Percentiles rank a stretch among this genome's conserved stretches.
Evolutionary conservation across 2,113 vertebrate species (phyloP).

Genomic region (Echinops telfairi): DNA sequence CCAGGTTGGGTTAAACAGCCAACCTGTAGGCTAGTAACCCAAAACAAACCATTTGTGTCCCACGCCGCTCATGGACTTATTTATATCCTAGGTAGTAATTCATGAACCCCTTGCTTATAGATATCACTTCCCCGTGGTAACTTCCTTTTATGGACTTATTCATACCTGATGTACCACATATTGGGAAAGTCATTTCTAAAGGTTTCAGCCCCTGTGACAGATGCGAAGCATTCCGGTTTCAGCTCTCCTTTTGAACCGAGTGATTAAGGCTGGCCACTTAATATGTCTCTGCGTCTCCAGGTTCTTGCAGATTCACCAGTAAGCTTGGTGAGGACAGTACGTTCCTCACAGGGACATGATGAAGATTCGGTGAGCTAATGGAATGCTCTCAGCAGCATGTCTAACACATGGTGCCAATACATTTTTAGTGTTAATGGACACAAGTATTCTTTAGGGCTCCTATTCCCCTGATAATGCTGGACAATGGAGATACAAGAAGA

Average conservation of each 20-base stretch:
- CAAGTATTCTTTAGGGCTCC: neutral
- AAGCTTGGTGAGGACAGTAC: neutral
- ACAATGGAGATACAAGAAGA: neutral
- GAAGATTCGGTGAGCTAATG: neutral
- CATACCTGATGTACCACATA: neutral
- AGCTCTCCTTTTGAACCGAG: neutral
- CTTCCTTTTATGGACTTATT: neutral
- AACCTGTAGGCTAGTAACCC: neutral
- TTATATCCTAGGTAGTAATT: neutral
- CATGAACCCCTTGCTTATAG: neutral
- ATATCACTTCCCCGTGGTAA: neutral
- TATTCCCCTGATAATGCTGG: neutral
- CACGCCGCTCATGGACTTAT: neutral
- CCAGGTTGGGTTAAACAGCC: neutral
- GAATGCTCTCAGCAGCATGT: neutral
- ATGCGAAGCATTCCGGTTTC: neutral
- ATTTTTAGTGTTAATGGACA: neutral
- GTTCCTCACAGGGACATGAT: neutral
- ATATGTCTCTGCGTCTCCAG: neutral
- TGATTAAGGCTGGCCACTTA: neutral
- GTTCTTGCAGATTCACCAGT: neutral
- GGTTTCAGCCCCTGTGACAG: neutral
- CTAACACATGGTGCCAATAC: neutral
- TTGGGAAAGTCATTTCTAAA: neutral
- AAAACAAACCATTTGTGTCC: neutral